Percentiles rank a stretch among this genome's conserved stretches.
These are phyloP conservation scores for Acanthosepion lycidas DNA, from an alignment of 2,888 invertebrate genomes.

Conservation along the genomic window DNA sequence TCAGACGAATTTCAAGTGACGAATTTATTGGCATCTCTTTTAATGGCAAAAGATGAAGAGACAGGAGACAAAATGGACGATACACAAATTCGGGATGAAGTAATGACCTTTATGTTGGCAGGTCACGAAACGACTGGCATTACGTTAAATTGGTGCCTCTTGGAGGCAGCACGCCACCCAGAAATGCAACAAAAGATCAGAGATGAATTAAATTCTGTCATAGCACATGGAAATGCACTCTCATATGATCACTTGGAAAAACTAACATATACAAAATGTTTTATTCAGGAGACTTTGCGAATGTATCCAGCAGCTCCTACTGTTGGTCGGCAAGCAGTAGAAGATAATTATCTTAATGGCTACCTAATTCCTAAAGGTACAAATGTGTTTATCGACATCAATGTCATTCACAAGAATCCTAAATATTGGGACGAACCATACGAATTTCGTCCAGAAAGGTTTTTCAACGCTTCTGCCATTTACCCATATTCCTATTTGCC, in stretches of 20 bases:
- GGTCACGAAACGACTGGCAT: constrained; percentile 70
- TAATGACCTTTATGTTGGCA: constrained; percentile 67
- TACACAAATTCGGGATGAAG: constrained; percentile 61
- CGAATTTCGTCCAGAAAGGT: constrained; percentile 66
- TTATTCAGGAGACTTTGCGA: constrained; percentile 68
- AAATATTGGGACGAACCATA: constrained; percentile 65
- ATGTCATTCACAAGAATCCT: constrained; percentile 67
- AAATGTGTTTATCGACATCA: constrained; percentile 66
- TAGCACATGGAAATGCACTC: constrained; percentile 58
- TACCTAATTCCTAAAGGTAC: constrained; percentile 67
- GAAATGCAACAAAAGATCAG: constrained; percentile 63
- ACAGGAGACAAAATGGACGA: constrained; percentile 57
- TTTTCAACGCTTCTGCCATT: constrained; percentile 53
- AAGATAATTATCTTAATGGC: constrained; percentile 60
- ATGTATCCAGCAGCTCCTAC: constrained; percentile 63
- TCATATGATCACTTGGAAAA: constrained; percentile 57
- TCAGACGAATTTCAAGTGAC: no score
- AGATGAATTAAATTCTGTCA: constrained; percentile 16
- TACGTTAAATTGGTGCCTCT: constrained; percentile 63
- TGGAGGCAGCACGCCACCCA: constrained; percentile 62
- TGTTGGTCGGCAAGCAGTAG: constrained; percentile 58
- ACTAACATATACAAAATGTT: constrained; percentile 62
- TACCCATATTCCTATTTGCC: constrained; percentile 63
- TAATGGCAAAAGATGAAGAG: constrained; percentile 60
- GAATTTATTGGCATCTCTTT: no score